phyloP scores from a whole-genome alignment of 2,888 invertebrate species.

The Hirtodrosophila duncani region DNA sequence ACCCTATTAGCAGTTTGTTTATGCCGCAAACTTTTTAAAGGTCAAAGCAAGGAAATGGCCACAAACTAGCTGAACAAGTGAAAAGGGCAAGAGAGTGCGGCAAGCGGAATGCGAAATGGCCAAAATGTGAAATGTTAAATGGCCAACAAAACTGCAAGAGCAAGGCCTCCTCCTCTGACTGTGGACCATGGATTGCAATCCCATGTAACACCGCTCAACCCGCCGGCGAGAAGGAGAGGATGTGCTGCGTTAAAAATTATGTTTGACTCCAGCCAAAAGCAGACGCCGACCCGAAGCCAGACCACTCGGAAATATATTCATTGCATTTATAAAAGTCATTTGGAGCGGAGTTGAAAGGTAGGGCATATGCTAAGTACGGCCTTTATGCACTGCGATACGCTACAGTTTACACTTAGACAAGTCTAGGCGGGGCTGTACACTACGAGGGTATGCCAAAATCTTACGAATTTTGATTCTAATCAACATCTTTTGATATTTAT shows the following conservation, averaged over 20 bases:
- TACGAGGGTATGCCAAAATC: no score
- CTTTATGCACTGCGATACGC: slow-evolving; percentile 37
- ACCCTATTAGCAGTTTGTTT: slow-evolving; percentile 56
- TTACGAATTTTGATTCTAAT: no score
- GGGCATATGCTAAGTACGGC: slow-evolving; percentile 48
- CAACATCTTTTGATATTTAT: no score
- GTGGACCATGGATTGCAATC: background rate
- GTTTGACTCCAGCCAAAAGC: slow-evolving; percentile 21
- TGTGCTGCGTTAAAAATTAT: slow-evolving; percentile 68
- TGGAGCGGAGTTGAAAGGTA: slow-evolving; percentile 27
- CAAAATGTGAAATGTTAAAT: slow-evolving; percentile 26
- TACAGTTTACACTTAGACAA: slow-evolving; percentile 28
- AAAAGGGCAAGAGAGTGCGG: slow-evolving; percentile 16
- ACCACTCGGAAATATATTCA: slow-evolving; percentile 44
- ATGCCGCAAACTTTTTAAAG: slow-evolving; percentile 36
- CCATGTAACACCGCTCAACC: background rate
- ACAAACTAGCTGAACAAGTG: slow-evolving; percentile 47
- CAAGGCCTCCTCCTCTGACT: slow-evolving; percentile 17
- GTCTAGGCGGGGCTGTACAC: no score
- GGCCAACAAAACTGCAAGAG: slow-evolving; percentile 17
- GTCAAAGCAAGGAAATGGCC: slow-evolving; percentile 15
- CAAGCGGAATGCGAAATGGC: slow-evolving; percentile 56
- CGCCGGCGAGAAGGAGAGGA: slow-evolving; percentile 32
- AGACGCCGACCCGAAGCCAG: background rate
- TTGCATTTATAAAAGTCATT: slow-evolving; percentile 69